phyloP scores from a whole-genome alignment of 2,113 vertebrate species.

The Gopherus flavomarginatus region DNA sequence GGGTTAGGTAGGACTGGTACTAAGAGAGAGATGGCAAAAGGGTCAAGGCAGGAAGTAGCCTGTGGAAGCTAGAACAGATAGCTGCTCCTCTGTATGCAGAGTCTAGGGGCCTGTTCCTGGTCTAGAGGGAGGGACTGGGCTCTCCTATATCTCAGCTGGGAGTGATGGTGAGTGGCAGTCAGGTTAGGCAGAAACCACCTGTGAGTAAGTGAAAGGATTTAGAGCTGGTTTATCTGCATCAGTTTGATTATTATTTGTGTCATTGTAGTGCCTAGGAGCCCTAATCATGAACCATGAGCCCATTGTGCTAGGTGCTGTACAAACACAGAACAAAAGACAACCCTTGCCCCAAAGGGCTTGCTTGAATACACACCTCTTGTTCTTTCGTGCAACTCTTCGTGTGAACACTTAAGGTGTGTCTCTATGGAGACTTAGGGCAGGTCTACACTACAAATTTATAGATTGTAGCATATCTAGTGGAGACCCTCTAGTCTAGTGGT shows the following conservation, averaged over 20 bases:
- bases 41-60: fast-evolving
- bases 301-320: no score
- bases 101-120: not conserved
- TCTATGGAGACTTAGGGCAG: no score
- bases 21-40: not conserved
- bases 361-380: not conserved
- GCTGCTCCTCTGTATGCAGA: not conserved
- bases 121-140: not conserved
- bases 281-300: no score
- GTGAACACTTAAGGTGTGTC: no score
- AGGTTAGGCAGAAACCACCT: not conserved
- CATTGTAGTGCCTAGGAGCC: no score
- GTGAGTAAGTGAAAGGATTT: not conserved
- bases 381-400: not conserved
- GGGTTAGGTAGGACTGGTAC: not conserved
- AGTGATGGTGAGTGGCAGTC: not conserved
- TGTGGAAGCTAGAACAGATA: fast-evolving
- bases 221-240: not conserved
- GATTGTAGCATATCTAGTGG: no score
- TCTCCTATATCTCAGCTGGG: not conserved
- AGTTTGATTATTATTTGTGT: no score
- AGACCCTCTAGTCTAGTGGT: no score
- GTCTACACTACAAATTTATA: no score
- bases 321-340: no score
- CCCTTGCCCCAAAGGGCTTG: no score